Percentiles rank a stretch among this genome's conserved stretches.
These are phyloP conservation scores for Novumbra hubbsi DNA, from an alignment of 2,797 vertebrate species.

Conservation along the genomic window DNA sequence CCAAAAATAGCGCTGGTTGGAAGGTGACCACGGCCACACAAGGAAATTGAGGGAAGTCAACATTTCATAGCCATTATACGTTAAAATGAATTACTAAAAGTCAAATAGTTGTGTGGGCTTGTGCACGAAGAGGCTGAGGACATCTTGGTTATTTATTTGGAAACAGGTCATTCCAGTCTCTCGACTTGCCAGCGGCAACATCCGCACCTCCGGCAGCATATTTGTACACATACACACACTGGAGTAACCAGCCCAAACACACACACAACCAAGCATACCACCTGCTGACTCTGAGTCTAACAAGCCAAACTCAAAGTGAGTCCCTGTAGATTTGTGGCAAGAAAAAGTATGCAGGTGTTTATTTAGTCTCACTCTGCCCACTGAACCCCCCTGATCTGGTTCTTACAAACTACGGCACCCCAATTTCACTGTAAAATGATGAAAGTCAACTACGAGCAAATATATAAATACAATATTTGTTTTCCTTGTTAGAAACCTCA, in stretches of 20 bases:
- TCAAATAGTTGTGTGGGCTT: background rate
- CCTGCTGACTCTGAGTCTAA: conserved; percentile 31
- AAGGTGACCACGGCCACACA: background rate
- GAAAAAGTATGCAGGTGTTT: background rate
- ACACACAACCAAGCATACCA: conserved; percentile 19
- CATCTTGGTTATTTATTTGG: background rate
- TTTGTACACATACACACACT: background rate
- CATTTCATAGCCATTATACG: background rate
- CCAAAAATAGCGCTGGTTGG: background rate
- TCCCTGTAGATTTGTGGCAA: background rate
- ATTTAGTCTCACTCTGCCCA: background rate
- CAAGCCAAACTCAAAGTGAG: conserved; percentile 25
- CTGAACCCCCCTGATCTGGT: background rate
- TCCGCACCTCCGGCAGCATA: conserved; percentile 3
- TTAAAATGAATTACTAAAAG: background rate
- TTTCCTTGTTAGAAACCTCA: too few relatives aligned
- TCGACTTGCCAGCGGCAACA: background rate
- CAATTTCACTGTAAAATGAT: background rate
- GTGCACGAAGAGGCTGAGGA: background rate
- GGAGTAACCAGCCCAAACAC: background rate
- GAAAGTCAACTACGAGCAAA: background rate
- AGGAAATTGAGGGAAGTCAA: background rate
- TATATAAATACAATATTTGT: too few relatives aligned
- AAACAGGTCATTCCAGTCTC: background rate
- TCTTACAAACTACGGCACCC: background rate